phyloP scores from a whole-genome alignment of 1,140 invertebrate species.

The Saccostrea echinata region DNA sequence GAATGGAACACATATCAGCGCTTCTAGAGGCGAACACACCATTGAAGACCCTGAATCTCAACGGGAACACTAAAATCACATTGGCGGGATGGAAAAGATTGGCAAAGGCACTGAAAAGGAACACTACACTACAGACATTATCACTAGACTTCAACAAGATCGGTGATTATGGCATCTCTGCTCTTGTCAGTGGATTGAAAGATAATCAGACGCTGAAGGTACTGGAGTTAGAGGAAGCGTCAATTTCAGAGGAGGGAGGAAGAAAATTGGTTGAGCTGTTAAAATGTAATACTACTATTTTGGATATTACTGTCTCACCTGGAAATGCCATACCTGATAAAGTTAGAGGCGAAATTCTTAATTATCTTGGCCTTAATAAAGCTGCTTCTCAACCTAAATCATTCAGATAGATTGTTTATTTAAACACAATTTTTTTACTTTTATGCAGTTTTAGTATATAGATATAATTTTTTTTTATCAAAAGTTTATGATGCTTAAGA shows the following conservation, averaged over 20 bases:
- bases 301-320: constrained; percentile 68
- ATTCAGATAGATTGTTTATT: background rate
- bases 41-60: constrained; percentile 67
- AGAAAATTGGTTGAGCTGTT: constrained; percentile 63
- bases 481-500: background rate
- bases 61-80: constrained; percentile 60
- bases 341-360: constrained; percentile 60
- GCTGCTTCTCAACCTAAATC: constrained; percentile 38
- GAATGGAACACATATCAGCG: constrained; percentile 51
- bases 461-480: background rate
- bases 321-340: constrained; percentile 66
- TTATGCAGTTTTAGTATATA: background rate
- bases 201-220: constrained; percentile 63
- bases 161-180: constrained; percentile 65
- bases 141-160: constrained; percentile 67
- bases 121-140: constrained; percentile 62
- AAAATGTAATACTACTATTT: constrained; percentile 67
- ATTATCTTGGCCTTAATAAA: constrained; percentile 67
- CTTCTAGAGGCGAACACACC: constrained; percentile 59
- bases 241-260: constrained; percentile 65
- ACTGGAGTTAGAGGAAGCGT: constrained; percentile 66
- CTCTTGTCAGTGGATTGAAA: constrained; percentile 59
- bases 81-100: constrained; percentile 65
- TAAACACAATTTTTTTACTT: background rate
- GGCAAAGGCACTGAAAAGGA: constrained; percentile 65